Conservation (phyloP, 1,140 invertebrate genomes). For the Kradibia gibbosae region DNA sequence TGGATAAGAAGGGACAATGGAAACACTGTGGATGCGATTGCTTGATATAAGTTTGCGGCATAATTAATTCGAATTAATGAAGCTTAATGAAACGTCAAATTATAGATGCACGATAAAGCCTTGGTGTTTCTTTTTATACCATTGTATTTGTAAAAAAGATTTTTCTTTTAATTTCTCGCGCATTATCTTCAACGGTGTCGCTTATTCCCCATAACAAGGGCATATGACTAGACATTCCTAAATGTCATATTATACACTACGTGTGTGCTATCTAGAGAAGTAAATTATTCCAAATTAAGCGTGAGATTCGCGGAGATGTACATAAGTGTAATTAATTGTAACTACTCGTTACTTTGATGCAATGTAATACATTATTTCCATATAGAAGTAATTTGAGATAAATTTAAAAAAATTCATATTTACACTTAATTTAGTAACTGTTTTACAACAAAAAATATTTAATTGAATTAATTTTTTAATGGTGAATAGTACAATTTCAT, state of each 20-base stretch:
- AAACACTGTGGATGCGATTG: background rate
- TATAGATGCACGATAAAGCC: background rate
- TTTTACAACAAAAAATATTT: too few relatives aligned
- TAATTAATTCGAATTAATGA: conserved; percentile 12
- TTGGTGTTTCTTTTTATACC: background rate
- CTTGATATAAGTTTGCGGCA: background rate
- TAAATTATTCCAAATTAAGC: background rate
- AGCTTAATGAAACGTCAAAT: background rate
- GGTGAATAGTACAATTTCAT: too few relatives aligned
- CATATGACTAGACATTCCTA: background rate
- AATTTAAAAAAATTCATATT: background rate
- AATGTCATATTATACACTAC: background rate
- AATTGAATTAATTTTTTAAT: too few relatives aligned
- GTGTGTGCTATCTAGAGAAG: background rate
- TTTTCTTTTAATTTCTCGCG: conserved; percentile 3
- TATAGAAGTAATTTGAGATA: background rate
- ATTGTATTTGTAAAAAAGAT: background rate
- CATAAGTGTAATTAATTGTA: background rate
- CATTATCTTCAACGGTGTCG: background rate
- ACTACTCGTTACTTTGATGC: background rate
- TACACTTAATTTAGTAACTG: too few relatives aligned
- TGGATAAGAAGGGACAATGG: too few relatives aligned
- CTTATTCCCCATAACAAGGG: background rate
- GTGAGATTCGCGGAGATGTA: background rate
- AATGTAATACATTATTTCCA: conserved; percentile 13